Base-by-base conservation (phyloP, 2,113 vertebrate genomes). In the Probosciger aterrimus region DNA sequence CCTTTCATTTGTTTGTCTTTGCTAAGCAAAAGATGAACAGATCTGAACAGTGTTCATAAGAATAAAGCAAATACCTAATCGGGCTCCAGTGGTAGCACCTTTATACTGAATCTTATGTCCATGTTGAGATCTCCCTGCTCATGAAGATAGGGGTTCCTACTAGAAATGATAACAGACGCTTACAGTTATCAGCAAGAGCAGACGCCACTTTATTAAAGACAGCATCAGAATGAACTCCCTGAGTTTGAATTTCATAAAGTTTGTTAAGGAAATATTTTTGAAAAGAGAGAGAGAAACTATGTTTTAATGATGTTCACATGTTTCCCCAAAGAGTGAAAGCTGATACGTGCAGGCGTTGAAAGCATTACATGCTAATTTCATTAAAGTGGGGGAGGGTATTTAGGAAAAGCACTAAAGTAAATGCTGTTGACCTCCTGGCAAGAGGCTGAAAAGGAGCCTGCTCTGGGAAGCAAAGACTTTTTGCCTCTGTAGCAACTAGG, bases 221-320 rank as follows among this genome's bases (percentile, higher is more conserved):
- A 94, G 63, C 68, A 95, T 91, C 12, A 5, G 84, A 82, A 63
- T 93, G 89, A 92, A 86, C 49, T 91, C 78, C 31, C 9, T 3
- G 11, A 88, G 94, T 92, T 96, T 94, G 74, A 95, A 84, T 97
- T 98, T 97, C 95, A 92, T 95, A 65, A 96, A 93, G 86, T 94
- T 96, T 96, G 89, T 94, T 93, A 88, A 95, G 90, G 87, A 92
- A 96, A 97, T 96, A 88, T 94, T 97, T 97, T 96, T 87, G 30
- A 93, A 90, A 94, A 93, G 60, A 92, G 78, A 95, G 52, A 82
- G 73, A 92, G 92, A 96, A 96, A 97, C 76, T 57, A 16, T 80
- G 64, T 97, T 97, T 97, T 98, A 98, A 98, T 97, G 93, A 95
- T 97, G 90, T 97, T 97, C 98, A 95, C 81, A 94, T 98, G 97